Evolutionary conservation across 2,113 vertebrate genomes (phyloP), one percentile per base, ranked within the genome.

Genomic region (Salvelinus alpinus): DNA sequence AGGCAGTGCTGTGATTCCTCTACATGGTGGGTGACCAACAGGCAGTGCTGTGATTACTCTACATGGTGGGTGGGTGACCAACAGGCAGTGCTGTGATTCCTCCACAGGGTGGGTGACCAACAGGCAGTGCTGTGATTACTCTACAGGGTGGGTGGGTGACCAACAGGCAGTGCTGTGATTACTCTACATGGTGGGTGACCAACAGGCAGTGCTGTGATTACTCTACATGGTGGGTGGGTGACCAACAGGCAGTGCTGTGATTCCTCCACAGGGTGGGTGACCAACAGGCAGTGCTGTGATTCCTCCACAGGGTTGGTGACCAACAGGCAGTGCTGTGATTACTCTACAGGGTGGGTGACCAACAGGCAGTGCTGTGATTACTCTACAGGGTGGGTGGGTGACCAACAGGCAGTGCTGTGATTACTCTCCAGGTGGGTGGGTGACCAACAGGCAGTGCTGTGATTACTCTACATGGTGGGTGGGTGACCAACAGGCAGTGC

Each of bases 211-310:
- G 65, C 12, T 64, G 64, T 27, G 64, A 47, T 24, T 51, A 47
- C 62, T 27, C 60, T 24, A 80, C 66, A 29, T n/a, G n/a, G n/a
- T n/a, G 70, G 11, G 48, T 51, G 13, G 48, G 0, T 51, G 48
- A 51, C 48, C 14, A 5, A 51, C 14, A 51, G 11, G 4, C 48
- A 4, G 48, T 27, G 65, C 24, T 64, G 24, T 64, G 64, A 47
- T 24, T 51, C 57, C 62, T 27, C 67, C 31, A 80, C 66, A 47
- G 70, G 11, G 48, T 51, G 48, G 48, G 2, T 51, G 48, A 51
- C 48, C 14, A 5, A 51, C 3, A 51, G 11, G 14, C 48, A 1
- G 48, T 27, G 65, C 24, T 64, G 64, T 64, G 64, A 47, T 24
- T 51, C 57, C 62, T 27, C 60, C 47, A 80, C 66, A 47, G 70